A percentile compares a stretch with the other conserved stretches of the same genome.
phyloP scores from a whole-genome alignment of 2,797 vertebrate genomes.

The Falco novaeseelandiae region DNA sequence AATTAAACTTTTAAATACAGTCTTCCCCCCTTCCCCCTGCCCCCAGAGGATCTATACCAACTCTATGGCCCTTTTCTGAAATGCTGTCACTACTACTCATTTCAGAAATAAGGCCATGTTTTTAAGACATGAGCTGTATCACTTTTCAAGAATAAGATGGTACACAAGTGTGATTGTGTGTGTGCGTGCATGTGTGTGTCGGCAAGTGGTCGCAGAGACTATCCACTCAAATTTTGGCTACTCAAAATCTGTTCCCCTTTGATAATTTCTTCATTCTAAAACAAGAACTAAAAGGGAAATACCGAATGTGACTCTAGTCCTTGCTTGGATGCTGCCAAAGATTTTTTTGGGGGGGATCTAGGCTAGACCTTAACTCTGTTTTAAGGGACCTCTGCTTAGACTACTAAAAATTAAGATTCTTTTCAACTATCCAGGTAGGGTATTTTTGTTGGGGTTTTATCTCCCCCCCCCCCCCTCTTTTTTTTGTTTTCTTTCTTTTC shows the following conservation, averaged over 20 bases:
- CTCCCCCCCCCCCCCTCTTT: too few species aligned
- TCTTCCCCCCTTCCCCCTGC: not conserved
- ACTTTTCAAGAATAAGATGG: not conserved
- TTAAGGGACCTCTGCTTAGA: not conserved
- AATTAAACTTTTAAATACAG: not conserved
- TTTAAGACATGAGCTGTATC: not conserved
- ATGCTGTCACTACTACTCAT: not conserved
- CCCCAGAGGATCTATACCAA: not conserved
- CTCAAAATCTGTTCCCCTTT: not conserved
- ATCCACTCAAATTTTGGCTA: not conserved
- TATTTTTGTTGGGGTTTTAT: not conserved
- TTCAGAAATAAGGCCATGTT: not conserved
- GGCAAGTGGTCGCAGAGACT: not conserved
- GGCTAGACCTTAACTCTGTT: not conserved
- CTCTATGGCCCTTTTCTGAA: not conserved
- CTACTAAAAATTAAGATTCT: not conserved
- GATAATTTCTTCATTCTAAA: not conserved
- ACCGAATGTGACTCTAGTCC: not conserved
- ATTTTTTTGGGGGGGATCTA: not conserved
- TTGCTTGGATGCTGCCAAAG: not conserved
- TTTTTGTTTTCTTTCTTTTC: not conserved
- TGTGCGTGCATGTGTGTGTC: rapidly evolving
- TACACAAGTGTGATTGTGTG: not conserved
- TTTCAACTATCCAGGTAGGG: not conserved
- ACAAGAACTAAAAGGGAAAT: not conserved